Base-by-base conservation (phyloP, 2,888 invertebrate genomes). In the Rhogogaster chlorosoma region DNA sequence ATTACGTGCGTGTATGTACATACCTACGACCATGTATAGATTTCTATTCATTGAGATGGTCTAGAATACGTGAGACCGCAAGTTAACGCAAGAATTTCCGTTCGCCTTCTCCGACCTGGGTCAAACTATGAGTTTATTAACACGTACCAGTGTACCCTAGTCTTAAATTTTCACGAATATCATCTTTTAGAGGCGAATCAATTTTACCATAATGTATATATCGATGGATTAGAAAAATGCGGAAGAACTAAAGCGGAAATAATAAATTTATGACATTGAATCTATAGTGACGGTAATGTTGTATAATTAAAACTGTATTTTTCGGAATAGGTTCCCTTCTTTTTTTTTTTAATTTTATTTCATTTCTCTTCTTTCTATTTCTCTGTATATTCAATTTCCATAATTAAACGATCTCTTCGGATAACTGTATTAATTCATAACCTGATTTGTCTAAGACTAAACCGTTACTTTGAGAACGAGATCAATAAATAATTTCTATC, bases 51-150 rank as follows among this genome's bases (percentile, higher is more conserved):
- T 80, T 38, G 80, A n/a, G 80, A 80, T 80, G 80, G 36, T 38
- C 80, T 61, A 80, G 32, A 80, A 80, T 80, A 80, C 80, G 80
- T 80, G 80, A 80, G 80, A 38, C 80, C 36, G 80, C 80, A 80
- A 80, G 61, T 61, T 61, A 80, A 80, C 45, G 75, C 53, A 53
- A 32, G 45, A 77, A 29, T 53, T 77, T 73, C 42, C 38, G 38
- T 73, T 42, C n/a, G 42, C 26, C 26, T 42, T 73, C 42, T 42
- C 10, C 71, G 71, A 73, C 71, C 71, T 73, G 38, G 71, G 71
- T 73, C 71, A 73, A n/a, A 42, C 42, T 32, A 67, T 18, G 29
- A 32, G 67, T 67, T 67, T 32, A 67, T 32, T 67, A 67, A 67
- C 67, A 32, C 15, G 67, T 26, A 9, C 32, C 12, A 7, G 64